These are phyloP conservation scores for Neodiprion pinetum DNA, from an alignment of 1,140 invertebrate species.

Conservation along the genomic window DNA sequence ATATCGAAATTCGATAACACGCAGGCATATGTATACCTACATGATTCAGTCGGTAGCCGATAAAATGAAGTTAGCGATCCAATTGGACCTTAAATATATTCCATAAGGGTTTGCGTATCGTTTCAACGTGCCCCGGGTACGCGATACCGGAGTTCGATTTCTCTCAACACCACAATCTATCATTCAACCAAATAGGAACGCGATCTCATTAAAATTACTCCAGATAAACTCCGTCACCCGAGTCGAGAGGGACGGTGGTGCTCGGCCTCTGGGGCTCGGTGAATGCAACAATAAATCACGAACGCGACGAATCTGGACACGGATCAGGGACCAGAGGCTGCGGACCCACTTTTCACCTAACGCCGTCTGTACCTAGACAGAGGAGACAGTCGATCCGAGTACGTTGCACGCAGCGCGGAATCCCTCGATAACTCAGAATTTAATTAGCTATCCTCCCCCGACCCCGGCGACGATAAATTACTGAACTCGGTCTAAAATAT, in stretches of 20 bases:
- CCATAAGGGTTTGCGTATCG: too few relatives aligned
- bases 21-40: neutral
- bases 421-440: neutral
- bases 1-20: neutral
- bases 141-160: neutral
- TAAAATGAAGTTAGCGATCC: neutral
- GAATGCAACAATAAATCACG: conserved; percentile 3
- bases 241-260: neutral
- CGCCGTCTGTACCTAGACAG: neutral
- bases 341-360: neutral
- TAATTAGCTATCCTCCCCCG: neutral
- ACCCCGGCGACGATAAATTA: neutral
- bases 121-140: neutral
- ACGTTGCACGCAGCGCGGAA: neutral
- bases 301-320: neutral
- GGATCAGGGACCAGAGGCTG: neutral
- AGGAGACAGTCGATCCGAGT: neutral
- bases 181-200: neutral
- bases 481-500: neutral
- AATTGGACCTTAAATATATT: neutral
- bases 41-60: neutral
- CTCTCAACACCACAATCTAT: neutral
- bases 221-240: neutral
- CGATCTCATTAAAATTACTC: conserved; percentile 5
- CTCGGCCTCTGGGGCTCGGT: neutral